Base-by-base conservation (phyloP, 92 coral and sea anemone species). In the Anthopleura xanthogrammica region DNA sequence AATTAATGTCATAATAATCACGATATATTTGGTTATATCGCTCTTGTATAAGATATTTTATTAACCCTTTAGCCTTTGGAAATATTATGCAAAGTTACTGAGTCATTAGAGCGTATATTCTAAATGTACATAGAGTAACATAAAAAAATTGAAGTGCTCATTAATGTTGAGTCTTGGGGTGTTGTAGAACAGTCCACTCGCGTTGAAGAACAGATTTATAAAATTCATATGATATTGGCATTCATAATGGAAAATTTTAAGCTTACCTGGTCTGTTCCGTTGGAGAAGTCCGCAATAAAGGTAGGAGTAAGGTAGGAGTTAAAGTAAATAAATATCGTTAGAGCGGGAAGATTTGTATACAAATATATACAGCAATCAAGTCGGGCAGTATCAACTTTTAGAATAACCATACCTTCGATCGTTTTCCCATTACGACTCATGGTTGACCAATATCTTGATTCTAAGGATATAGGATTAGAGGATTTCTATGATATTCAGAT, bases 401-500 rank as follows among this genome's bases (percentile, higher is more conserved):
- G 16, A 24, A 68, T 36, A 29, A 7, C 16, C 80, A 5, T 41
- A 81, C 84, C 84, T 68, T 81, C 84, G 1, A 50, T 71, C 52
- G 65, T 13, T 46, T 16, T 70, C 14, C 42, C 39, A 52, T 81
- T 81, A 3, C 77, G 73, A n/a, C 52, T 81, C 84, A 81, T 81
- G 23, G 41, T 77, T 50, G 3, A 9, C 5, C 13, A 52, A 46
- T 77, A 16, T 77, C 20, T 52, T 77, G 80, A 52, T n/a, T 77
- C 17, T n/a, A 77, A 50, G 55, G 78, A 0, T 16, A 40, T 16
- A 40, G 16, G 1, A 42, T 16, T 42, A 42, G 23, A 19, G 77
- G 52, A 40, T 39, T 39, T 73, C 52, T 40, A 16, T 20, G 11
- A 42, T 41, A n/a, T 75, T 42, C 16, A 75, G 78, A 75, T 41